These are phyloP conservation scores for Thysanoteuthis rhombus DNA, from an alignment of 2,888 invertebrate genomes.

Conservation along the genomic window DNA sequence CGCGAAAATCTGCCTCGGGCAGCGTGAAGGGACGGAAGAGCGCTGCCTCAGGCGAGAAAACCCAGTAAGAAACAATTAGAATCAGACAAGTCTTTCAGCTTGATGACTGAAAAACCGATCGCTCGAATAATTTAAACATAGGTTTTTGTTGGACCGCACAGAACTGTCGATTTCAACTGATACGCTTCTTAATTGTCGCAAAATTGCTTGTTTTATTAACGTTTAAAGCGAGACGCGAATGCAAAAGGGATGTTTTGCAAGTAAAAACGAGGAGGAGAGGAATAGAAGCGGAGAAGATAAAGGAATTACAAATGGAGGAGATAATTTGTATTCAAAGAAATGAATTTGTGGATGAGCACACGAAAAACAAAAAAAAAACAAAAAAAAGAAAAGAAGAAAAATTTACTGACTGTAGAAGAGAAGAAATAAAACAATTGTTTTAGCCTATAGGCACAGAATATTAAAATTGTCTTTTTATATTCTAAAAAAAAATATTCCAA, in stretches of 20 bases:
- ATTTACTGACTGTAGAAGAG: background rate
- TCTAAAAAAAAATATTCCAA: background rate
- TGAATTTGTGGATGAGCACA: background rate
- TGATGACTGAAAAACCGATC: background rate
- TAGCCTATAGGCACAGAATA: conserved; percentile 12
- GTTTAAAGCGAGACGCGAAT: background rate
- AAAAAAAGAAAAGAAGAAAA: background rate
- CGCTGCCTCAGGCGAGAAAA: background rate
- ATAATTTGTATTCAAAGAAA: background rate
- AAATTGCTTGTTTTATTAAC: conserved; percentile 12
- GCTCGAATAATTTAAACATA: background rate
- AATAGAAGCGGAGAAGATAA: background rate
- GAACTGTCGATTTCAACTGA: conserved; percentile 12
- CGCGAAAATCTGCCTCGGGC: background rate
- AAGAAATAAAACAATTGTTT: background rate
- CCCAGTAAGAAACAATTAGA: background rate
- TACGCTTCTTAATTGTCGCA: background rate
- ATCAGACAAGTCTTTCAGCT: background rate
- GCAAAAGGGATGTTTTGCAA: background rate
- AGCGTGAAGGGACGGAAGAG: background rate
- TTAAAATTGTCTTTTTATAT: background rate
- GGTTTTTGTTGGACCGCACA: conserved; percentile 12
- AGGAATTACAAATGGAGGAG: no score
- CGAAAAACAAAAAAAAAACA: background rate
- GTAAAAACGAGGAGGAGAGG: background rate